Conservation (phyloP, 2,888 invertebrate species). For the Acanthococcus lagerstroemiae region DNA sequence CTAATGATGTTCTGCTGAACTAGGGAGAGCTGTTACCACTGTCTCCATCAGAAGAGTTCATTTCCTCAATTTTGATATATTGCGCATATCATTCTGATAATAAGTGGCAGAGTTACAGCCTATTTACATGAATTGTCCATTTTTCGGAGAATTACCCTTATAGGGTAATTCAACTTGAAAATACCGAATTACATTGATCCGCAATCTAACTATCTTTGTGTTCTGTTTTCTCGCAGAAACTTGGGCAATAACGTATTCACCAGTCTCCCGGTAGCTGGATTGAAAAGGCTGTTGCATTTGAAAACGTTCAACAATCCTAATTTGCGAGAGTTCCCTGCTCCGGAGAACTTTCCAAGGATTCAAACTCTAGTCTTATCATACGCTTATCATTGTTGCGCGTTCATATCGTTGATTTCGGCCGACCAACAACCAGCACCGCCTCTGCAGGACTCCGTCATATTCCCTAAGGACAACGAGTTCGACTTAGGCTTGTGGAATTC, state of each 20-base stretch:
- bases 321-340: slow-evolving; percentile 74
- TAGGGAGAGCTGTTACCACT: no score
- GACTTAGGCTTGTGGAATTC: slow-evolving; percentile 70
- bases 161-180: neutral
- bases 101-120: no score
- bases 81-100: no score
- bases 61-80: no score
- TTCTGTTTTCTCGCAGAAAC: slow-evolving; percentile 52
- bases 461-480: slow-evolving; percentile 57
- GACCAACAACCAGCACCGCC: slow-evolving; percentile 43
- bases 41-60: no score
- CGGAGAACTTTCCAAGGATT: slow-evolving; percentile 75
- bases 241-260: slow-evolving; percentile 82
- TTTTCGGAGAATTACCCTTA: no score
- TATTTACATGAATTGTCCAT: neutral
- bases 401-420: slow-evolving; percentile 56
- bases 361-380: slow-evolving; percentile 65
- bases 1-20: no score
- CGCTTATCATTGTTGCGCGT: slow-evolving; percentile 94
- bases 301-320: slow-evolving; percentile 88
- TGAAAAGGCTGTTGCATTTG: slow-evolving; percentile 67
- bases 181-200: neutral
- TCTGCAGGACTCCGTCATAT: slow-evolving; percentile 55
- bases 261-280: slow-evolving; percentile 67
- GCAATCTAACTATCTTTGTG: neutral